Evolutionary conservation across 2,113 vertebrate genomes (phyloP), one percentile per base, ranked within the genome.

Genomic region (Coracopsis vasa): DNA sequence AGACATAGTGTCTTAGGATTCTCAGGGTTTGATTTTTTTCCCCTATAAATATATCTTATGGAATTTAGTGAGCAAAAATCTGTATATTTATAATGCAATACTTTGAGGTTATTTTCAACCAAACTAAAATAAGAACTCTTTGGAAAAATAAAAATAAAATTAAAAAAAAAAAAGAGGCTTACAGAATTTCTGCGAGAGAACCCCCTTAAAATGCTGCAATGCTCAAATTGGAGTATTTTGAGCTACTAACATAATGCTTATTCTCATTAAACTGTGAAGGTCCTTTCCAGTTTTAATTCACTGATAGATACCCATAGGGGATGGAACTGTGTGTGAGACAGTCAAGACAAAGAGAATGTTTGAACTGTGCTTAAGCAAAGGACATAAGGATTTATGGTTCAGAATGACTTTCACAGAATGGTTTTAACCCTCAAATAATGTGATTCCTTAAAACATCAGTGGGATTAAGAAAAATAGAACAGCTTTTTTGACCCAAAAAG

Each of bases 191-290:
- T 88, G 33, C 47, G 44, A 66, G 56, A 42, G 17, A 95, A 31
- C 2, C 1, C 21, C 8, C 16, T 81, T 23, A 79, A 71, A 91
- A 83, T 53, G 10, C 48, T 64, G 16, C 50, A 84, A 1, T 70
- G 54, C 45, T 74, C 23, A 71, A 62, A 87, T 12, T 50, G 23
- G 39, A 90, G 6, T 54, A 24, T 73, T 92, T 80, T 65, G 39
- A 64, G 33, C 88, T 89, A 35, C 25, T 70, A 51, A 51, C 9
- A 33, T 37, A 16, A 21, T 64, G 47, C 17, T 72, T 88, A 29
- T 60, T 92, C 13, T 92, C 53, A 61, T 90, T 92, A 86, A 88
- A 73, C 37, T 69, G 41, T 96, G 86, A 91, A 80, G 44, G 37
- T 69, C 41, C 15, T 92, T 86, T 86, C 44, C n/a, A 35, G 6